Evolutionary conservation across 2,888 invertebrate genomes (phyloP).

Genomic region (Drosophila infuscata): DNA sequence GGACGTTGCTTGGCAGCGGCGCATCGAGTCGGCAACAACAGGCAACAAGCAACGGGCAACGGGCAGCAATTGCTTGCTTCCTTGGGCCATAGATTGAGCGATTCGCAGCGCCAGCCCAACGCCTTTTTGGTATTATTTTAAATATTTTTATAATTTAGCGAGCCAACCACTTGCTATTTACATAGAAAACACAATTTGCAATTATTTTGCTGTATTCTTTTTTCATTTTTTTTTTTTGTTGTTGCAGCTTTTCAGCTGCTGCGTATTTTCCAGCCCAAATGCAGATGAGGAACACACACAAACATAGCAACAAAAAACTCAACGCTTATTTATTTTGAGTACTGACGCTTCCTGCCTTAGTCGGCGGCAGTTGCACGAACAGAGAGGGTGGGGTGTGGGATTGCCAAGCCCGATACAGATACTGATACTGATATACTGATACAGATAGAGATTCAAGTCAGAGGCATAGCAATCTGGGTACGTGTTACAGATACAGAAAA

Average conservation of each 20-base stretch:
- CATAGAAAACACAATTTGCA: constrained; percentile 53
- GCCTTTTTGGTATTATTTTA: constrained; percentile 79
- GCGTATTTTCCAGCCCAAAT: constrained; percentile 26
- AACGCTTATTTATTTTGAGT: constrained; percentile 44
- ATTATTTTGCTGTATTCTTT: constrained; percentile 27
- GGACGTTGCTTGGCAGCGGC: constrained; percentile 61
- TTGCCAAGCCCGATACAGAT: constrained; percentile 18
- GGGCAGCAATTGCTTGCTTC: constrained; percentile 63
- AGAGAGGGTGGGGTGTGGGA: neutral
- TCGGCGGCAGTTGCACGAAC: constrained; percentile 3
- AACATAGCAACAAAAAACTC: constrained; percentile 44
- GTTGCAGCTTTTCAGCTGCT: constrained; percentile 31
- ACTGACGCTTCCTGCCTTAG: constrained; percentile 62
- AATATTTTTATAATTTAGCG: constrained; percentile 74
- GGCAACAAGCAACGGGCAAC: constrained; percentile 23
- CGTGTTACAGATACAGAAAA: constrained; percentile 54
- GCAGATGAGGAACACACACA: constrained; percentile 2
- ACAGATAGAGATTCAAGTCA: constrained; percentile 30
- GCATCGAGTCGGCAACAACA: constrained; percentile 14
- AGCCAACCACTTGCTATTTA: constrained; percentile 42
- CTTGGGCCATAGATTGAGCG: constrained; percentile 73
- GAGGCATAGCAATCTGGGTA: constrained; percentile 39
- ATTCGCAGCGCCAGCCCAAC: constrained; percentile 73
- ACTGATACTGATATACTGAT: constrained; percentile 18
- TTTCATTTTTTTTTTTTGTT: neutral